Base-by-base conservation (phyloP, 2,888 invertebrate species). In the Rhodophaea formosa region DNA sequence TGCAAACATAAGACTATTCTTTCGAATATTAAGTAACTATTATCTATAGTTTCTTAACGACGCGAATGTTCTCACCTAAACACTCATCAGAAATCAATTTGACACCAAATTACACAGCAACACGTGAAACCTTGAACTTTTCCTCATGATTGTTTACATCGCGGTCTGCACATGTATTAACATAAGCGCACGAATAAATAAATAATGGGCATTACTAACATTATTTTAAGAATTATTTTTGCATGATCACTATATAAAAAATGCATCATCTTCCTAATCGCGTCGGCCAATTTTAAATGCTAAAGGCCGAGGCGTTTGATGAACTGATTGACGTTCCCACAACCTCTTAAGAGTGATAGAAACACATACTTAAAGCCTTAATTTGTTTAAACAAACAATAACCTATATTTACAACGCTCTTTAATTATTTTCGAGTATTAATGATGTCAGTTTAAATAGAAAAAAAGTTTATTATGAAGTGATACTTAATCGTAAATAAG, bases 81-180 rank as follows among this genome's bases (percentile, higher is more conserved):
- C 72, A 75, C 77, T 79, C 82, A 84, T 86, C 84, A 84, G 74
- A 81, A 86, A 77, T 81, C 80, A 82, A 85, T 86, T 86, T 77
- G 76, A 76, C 72, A 79, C 79, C 82, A 80, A 65, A 79, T 80
- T 81, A 82, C 82, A 79, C 70, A 77, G 70, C 79, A 79, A 85
- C 83, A 81, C 72, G 71, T 71, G 64, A 78, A 81, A 79, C 89
- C 88, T 88, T 90, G 88, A 75, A 82, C 85, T 89, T 89, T 86
- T 74, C 70, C 61, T 66, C 69, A 70, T 77, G 74, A 84, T 81
- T 80, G 79, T 78, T 68, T 73, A 75, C 72, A 80, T 72, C 72
- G 75, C 69, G 70, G 76, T 74, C 70, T 75, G 64, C 76, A 72
- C 69, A 76, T 74, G 75, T 84, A 82, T 76, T 77, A 78, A 75